phyloP scores from a whole-genome alignment of 2,797 vertebrate genomes.

The Typhlichthys eigenmanni region DNA sequence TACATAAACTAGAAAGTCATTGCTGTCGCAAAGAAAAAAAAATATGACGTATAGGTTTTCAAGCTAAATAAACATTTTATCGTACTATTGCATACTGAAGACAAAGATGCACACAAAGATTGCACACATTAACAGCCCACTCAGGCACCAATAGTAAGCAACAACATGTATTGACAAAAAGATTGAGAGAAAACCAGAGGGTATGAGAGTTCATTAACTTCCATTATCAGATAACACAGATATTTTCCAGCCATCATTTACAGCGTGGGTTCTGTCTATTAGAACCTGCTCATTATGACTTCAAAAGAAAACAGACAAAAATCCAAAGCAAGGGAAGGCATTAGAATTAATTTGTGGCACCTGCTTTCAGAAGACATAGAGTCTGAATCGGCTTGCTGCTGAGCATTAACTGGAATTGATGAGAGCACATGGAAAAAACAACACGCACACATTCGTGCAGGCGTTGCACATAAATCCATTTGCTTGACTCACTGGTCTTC shows the following conservation, averaged over 20 bases:
- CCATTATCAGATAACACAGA: constrained; percentile 24
- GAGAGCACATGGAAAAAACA: constrained; percentile 12
- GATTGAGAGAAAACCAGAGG: constrained; percentile 10
- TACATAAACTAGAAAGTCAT: background rate
- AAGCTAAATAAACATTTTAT: background rate
- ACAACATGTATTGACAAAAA: background rate
- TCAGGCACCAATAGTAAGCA: background rate
- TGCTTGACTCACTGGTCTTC: constrained; percentile 52
- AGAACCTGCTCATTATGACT: constrained; percentile 38
- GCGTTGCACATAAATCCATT: constrained; percentile 25
- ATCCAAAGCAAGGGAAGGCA: constrained; percentile 6
- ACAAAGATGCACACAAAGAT: background rate
- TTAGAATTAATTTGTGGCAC: constrained; percentile 47
- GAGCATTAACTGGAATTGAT: constrained; percentile 56
- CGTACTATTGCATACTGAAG: background rate
- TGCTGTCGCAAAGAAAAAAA: background rate
- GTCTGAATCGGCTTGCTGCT: constrained; percentile 21
- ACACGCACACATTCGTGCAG: constrained; percentile 26
- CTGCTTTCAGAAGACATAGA: constrained; percentile 41
- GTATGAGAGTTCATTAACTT: constrained; percentile 39
- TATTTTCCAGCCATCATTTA: constrained; percentile 45
- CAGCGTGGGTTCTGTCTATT: constrained; percentile 27
- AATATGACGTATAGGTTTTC: background rate
- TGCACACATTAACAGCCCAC: constrained; percentile 7
- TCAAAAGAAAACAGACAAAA: constrained; percentile 43